Base-by-base conservation (phyloP, 2,113 vertebrate species). In the Heterochromis multidens region DNA sequence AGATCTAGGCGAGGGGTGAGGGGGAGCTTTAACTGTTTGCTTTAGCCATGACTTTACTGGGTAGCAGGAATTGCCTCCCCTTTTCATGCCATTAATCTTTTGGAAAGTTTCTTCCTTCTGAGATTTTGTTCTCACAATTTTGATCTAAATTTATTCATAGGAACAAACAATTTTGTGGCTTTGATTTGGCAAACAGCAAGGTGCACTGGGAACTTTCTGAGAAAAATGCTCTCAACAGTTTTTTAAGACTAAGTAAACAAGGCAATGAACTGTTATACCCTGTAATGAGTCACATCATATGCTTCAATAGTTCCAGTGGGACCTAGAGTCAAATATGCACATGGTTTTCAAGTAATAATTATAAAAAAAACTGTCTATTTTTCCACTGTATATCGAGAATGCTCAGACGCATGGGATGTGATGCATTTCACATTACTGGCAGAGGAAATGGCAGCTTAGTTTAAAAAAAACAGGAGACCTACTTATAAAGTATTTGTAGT, bases 31-130 rank as follows among this genome's bases (percentile, higher is more conserved):
- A 74, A 74, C 74, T 91, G 88, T 94, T 94, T 91, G 82, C 62
- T 82, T 88, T 87, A 90, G 89, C 86, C 25, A 85, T 83, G 63
- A 88, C 86, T 93, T 88, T 90, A 89, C 90, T 88, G 86, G 89
- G 92, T 86, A 60, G 81, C 67, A 91, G 88, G 74, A 88, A 57
- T 84, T 49, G 70, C 83, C 90, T 91, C 67, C 88, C 83, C 80
- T 81, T 65, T 93, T 94, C 84, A 72, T 90, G 83, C 77, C 85
- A 87, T 95, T 89, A 86, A 89, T 94, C 91, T 94, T 88, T 78
- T 91, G 82, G 85, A 92, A 72, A 60, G 81, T 85, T 87, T 89
- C 83, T 86, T 89, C 82, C 85, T 86, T 85, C 82, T 81, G 77
- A 89, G 86, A 88, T 90, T 70, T 54, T 43, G 81, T 78, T 89